Evolutionary conservation across 2,888 invertebrate species (phyloP), one percentile per base, ranked within the genome.

Genomic region (Chorisops tibialis): DNA sequence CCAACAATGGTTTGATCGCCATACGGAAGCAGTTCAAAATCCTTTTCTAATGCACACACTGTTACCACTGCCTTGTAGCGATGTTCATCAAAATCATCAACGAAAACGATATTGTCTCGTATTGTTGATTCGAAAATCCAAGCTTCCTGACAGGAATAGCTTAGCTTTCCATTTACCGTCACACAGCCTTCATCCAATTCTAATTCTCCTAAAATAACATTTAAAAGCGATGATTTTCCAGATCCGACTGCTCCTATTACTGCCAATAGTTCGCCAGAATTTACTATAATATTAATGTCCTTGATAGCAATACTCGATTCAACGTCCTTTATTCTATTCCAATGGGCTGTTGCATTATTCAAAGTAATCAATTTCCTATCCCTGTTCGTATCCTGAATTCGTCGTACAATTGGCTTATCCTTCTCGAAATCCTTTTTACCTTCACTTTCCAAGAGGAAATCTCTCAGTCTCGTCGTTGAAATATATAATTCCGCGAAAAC

Each of bases 61-160:
- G 79, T 80, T 0, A 85, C 75, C 0, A 86, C 82, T 52, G 78
- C 79, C 9, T 73, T 72, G 63, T 78, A 78, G 2, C 79, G 73
- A 4, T 78, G 72, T 49, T 87, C 85, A 85, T 88, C 65, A 84
- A 81, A 70, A 83, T 78, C 76, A 64, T 80, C 84, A 0, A 96
- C 96, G 77, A 98, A 97, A 1, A 95, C 76, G 67, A 98, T 93
- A 76, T 98, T 98, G 71, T 96, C 94, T 9, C 92, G 82, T 0
- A 98, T 87, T 64, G 91, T 89, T 22, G 87, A 84, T 79, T 77
- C 84, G 69, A 89, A 89, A 6, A 89, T 79, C 93, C 94, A 95
- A 1, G 94, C 86, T 69, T 93, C 87, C 72, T 93, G 93, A 43
- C 89, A 83, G 0, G 89, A 87, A 71, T 93, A 95, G 24, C 87